Base-by-base conservation (phyloP, 2,797 vertebrate genomes). In the Tragelaphus oryx region DNA sequence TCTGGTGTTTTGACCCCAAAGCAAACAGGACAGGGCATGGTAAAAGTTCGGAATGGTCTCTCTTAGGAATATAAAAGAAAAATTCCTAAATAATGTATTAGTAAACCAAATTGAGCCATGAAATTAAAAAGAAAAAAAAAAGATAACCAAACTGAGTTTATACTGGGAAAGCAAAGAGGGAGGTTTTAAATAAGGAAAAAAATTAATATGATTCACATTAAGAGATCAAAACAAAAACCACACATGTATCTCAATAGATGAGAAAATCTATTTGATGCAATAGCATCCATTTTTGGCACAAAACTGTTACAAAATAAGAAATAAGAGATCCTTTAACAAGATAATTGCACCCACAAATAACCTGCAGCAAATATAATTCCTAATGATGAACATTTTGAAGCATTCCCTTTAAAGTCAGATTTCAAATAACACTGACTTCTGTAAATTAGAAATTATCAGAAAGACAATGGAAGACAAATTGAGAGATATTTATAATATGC, bases 151-250 rank as follows among this genome's bases (percentile, higher is more conserved):
- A 10, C 48, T 89, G n/a, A 4, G 9, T 68, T 89, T 55, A 89
- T 46, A 52, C 44, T 6, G 7, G 8, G 17, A 94, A 96, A 60
- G 52, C 37, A 92, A 76, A 57, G 13, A 22, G 87, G 12, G 6
- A n/a, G 86, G 3, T 5, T 28, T 92, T 75, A 81, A 91, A 44
- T 54, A 48, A 91, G 12, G 11, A n/a, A 74, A 93, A 95, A 78
- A 20, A 50, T 12, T 82, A 13, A 8, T 74, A 52, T 82, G 46
- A 65, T 60, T 85, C 18, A 59, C 33, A 87, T 54, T 84, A 92
- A 93, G 90, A 85, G n/a, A 74, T 87, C 28, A 93, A 87, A 89
- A 41, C 52, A 8, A 57, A 85, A 93, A 94, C 14, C 62, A 93
- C 41, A 68, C 44, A 86, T 33, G 37, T n/a, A 55, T 91, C 33